Evolutionary conservation across 2,113 vertebrate genomes (phyloP).

Genomic region (Lanius collurio): DNA sequence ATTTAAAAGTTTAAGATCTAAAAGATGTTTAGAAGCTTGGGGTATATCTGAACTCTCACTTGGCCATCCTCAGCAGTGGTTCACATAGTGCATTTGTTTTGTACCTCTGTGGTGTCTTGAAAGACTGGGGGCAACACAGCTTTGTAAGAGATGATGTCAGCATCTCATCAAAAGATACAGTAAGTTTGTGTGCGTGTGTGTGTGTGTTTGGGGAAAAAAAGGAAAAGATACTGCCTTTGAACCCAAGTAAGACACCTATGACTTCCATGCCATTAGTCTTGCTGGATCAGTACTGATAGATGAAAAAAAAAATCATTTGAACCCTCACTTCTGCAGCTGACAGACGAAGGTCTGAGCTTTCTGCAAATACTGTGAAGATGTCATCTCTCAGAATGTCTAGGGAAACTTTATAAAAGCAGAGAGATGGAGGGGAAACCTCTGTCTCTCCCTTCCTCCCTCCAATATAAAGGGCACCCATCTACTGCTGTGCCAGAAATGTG

Average conservation of each 20-base stretch:
- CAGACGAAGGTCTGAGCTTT: conserved; percentile 34
- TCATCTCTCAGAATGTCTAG: neutral
- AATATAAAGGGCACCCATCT: neutral
- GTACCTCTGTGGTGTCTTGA: neutral
- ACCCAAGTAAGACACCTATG: conserved; percentile 39
- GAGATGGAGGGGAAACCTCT: neutral
- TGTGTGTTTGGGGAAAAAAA: neutral
- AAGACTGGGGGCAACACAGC: conserved; percentile 29
- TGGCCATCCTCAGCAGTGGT: neutral
- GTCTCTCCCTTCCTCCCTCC: neutral
- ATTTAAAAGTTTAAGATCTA: neutral
- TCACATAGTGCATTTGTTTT: conserved; percentile 6
- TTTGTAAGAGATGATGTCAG: conserved; percentile 57
- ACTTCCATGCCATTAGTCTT: conserved; percentile 7
- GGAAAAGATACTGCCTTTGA: conserved; percentile 16
- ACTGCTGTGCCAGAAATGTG: neutral
- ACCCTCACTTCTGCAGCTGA: conserved; percentile 37
- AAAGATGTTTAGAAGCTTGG: neutral
- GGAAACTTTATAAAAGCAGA: conserved; percentile 5
- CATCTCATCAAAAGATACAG: conserved; percentile 26
- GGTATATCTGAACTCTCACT: neutral
- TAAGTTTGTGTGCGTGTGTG: neutral
- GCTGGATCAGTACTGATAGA: neutral
- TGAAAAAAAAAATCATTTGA: neutral
- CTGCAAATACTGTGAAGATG: neutral